Base-by-base conservation (phyloP, 1,140 invertebrate genomes). In the Plectrocnemia conspersa region DNA sequence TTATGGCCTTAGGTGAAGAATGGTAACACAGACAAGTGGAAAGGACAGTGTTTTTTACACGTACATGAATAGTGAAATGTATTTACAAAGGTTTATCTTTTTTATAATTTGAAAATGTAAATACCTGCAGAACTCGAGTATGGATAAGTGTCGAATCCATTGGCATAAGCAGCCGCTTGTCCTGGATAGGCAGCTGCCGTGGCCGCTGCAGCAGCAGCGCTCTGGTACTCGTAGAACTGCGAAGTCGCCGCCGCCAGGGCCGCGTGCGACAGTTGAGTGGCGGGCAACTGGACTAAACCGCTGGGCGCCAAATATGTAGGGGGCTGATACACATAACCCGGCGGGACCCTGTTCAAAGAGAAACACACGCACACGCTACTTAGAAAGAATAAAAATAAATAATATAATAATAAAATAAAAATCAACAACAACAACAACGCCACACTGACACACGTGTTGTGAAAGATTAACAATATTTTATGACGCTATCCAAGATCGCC, bases 211-310 rank as follows among this genome's bases (percentile, higher is more conserved):
- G 73, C 74, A 21, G 75, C 74, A 29, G 56, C 60, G 33, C 79
- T 81, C 58, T 82, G 80, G 61, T 86, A 86, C 66, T 86, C 84
- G 67, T 86, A 86, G 66, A 85, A 86, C 61, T 85, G 80, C 38
- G 83, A 81, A 38, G 84, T 82, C 2, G 83, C 82, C 2, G 83
- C 83, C 10, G 82, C 83, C 24, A 86, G 76, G 1, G 84, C 83
- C 1, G 84, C 84, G 67, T 86, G 84, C 63, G 81, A 82, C 52
- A 87, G 66, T 64, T 81, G 84, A 23, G 78, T 57, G 5, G 69
- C 69, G 50, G 81, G 82, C 63, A 84, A 69, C 60, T 82, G 81
- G 48, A 86, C 77, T 61, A 86, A 69, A 4, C 74, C 74, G 4
- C 71, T 70, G 2, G 82, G 76, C 16, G 81, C 72, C 67, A 85